Evolutionary conservation across 2,888 invertebrate species (phyloP), one percentile per base, ranked within the genome.

Genomic region (Dryadula phaetusa): DNA sequence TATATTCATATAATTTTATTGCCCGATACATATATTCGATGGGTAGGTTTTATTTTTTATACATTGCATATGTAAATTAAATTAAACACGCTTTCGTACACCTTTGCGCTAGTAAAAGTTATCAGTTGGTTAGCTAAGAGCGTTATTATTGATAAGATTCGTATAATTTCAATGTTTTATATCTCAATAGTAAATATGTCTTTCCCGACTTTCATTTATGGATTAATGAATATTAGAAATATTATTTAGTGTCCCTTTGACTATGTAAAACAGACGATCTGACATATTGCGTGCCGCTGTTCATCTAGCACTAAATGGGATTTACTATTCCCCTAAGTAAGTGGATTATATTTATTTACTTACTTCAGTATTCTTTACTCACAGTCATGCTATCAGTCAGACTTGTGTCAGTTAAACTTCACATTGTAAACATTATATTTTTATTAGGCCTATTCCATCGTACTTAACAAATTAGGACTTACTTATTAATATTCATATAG

Each of bases 1-100:
- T 82, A 84, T 84, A 79, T 82, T 81, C 78, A 77, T 75, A 76
- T 74, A 66, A 68, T 69, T 62, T 60, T 60, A 60, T 60, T 44
- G 14, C 32, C 28, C 46, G 60, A 60, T 60, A 46, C 28, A 60
- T 18, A 44, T 28, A 25, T 60, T 60, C 16, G 16, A 60, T 42
- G 22, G 25, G 58, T 14, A 22, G 10, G n/a, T n/a, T n/a, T n/a
- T 25, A 58, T 20, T 49, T 49, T 49, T n/a, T 4, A 49, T 49
- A 16, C 14, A 49, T 3, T 8, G 8, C n/a, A 52, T 52, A 16
- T 60, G 28, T 60, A 18, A n/a, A n/a, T n/a, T 12, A 42, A 46
- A 28, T 44, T 60, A 14, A 44, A 44, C 44, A 28, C 20, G 54
- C 32, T 60, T 14, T 25, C 32, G 14, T 44, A 60, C 28, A 46